Conservation (phyloP, 2,797 vertebrate genomes). For the Artibeus lituratus region DNA sequence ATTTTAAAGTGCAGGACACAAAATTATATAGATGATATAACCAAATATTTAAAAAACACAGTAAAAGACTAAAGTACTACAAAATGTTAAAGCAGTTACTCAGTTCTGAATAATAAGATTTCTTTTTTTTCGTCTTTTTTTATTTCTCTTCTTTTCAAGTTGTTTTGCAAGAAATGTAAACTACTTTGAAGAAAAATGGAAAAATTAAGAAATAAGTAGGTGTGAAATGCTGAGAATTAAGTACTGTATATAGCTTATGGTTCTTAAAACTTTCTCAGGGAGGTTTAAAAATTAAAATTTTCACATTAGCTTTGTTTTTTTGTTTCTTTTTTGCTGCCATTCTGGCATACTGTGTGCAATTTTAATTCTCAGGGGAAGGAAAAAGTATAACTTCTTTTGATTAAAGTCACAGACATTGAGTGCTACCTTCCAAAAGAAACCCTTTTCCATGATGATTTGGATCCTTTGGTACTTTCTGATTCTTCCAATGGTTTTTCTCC, state of each 20-base stretch:
- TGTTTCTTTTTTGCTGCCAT: neutral
- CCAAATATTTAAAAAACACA: neutral
- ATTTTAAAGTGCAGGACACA: neutral
- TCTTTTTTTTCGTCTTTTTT: neutral
- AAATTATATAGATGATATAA: neutral
- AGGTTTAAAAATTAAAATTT: conserved; percentile 28
- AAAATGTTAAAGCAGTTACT: conserved; percentile 21
- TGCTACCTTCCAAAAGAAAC: conserved; percentile 75
- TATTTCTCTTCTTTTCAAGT: neutral
- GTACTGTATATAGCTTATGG: neutral
- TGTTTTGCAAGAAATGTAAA: neutral
- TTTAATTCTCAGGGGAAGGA: neutral
- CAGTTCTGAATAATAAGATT: neutral
- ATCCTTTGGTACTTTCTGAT: conserved; percentile 66
- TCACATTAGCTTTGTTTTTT: neutral
- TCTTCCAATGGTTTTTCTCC: conserved; percentile 54
- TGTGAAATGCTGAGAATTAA: conserved; percentile 11
- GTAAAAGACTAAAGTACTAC: neutral
- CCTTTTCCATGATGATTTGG: conserved; percentile 24
- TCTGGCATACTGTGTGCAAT: neutral
- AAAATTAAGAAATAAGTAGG: neutral
- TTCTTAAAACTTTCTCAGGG: neutral
- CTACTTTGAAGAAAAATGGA: neutral
- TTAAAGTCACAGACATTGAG: conserved; percentile 13
- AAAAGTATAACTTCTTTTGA: neutral